Base-by-base conservation (phyloP, 35 echinoderm and acorn worm genomes). In the Anneissia japonica region DNA sequence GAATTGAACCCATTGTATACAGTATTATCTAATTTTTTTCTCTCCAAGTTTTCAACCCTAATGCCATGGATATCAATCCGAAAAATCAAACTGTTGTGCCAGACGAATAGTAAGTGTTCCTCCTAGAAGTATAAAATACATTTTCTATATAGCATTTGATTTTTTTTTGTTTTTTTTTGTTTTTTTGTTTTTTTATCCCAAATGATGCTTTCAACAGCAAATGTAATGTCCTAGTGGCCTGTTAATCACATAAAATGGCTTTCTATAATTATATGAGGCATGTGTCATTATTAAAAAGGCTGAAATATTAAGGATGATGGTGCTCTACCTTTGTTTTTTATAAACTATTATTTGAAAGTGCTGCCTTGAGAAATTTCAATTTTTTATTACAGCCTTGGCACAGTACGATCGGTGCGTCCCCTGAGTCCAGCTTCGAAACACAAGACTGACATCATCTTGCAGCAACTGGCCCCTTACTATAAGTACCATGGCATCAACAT, bases 401-500 rank as follows among this genome's bases (percentile, higher is more conserved):
- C 91, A 31, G 43, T 37, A 32, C 84, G 95, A 28, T 93, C 95
- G 4, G 37, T 93, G 75, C 85, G 95, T 46, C 95, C 95, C n/a
- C 82, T 97, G 0, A 97, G 95, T 72, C 91, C 95, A 51, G 87
- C 88, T 0, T 88, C 91, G 6, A 35, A 91, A 40, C 74, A 80
- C 28, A 82, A 72, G 41, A 77, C 88, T 16, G 74, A 39, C 32
- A 82, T 38, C 3, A 91, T 97, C 32, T 75, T 97, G 26, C 35
- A 72, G 30, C 85, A 82, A 35, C 91, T 97, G 72, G 91, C 95
- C 4, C 91, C 88, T 11, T 97, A 91, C 75, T 97, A 97, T 86
- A 97, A 97, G 36, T 97, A 97, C 39, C 95, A 97, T 76, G 95
- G 92, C 28, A 97, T 97, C 31, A 90, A 91, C 37, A 81, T 97